Percentiles rank a stretch among this genome's conserved stretches.
These are phyloP conservation scores for Temnothorax nylanderi DNA, from an alignment of 1,140 invertebrate genomes.

Conservation along the genomic window DNA sequence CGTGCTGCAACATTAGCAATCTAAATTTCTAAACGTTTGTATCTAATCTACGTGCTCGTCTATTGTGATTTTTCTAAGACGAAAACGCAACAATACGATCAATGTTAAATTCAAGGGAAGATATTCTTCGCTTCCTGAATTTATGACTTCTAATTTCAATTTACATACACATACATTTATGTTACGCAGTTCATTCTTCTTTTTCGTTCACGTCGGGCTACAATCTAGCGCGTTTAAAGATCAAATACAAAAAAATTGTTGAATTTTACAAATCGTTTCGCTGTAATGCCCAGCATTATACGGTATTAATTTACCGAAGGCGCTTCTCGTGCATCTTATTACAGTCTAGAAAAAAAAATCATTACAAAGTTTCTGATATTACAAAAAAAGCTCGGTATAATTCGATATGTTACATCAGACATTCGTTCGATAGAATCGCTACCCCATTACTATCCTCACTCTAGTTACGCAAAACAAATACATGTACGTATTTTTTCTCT, in stretches of 20 bases:
- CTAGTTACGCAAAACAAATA: slow-evolving; percentile 5
- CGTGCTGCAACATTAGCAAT: neutral
- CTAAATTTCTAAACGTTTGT: neutral
- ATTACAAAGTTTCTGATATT: neutral
- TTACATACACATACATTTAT: neutral
- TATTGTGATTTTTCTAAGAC: neutral
- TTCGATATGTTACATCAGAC: slow-evolving; percentile 44
- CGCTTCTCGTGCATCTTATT: neutral
- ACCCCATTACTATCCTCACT: neutral
- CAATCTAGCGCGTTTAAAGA: slow-evolving; percentile 5
- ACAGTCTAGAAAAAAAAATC: neutral
- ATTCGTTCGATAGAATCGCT: neutral
- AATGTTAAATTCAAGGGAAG: neutral
- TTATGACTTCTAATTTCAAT: neutral
- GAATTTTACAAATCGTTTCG: neutral
- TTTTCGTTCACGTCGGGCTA: neutral
- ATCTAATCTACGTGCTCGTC: neutral
- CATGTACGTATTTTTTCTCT: neutral
- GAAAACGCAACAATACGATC: neutral
- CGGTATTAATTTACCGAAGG: slow-evolving; percentile 18
- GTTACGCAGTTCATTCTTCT: neutral
- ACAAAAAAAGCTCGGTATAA: slow-evolving; percentile 11
- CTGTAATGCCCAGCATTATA: slow-evolving; percentile 20
- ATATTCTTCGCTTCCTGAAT: slow-evolving; percentile 12
- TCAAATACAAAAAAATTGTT: slow-evolving; percentile 27